A percentile compares a stretch with the other conserved stretches of the same genome.
Evolutionary conservation across 2,797 vertebrate species (phyloP).

Genomic region (Mormyrops boulengeri): DNA sequence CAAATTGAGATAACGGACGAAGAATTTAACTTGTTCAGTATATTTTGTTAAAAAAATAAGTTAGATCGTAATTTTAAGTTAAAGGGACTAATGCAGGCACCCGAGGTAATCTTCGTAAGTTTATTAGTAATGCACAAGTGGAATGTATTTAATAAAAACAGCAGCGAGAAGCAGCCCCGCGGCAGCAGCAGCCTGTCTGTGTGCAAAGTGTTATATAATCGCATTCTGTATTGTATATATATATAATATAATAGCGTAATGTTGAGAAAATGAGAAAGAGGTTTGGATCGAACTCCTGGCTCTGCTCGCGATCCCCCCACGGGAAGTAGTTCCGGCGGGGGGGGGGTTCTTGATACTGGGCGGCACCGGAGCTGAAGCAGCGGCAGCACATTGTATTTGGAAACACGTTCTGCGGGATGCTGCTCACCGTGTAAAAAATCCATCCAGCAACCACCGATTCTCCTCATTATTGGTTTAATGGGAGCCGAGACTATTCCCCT

Average conservation of each 20-base stretch:
- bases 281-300: background rate
- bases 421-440: background rate
- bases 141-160: slow-evolving; percentile 9
- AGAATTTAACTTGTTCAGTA: background rate
- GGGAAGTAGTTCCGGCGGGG: background rate
- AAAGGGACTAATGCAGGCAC: background rate
- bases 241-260: background rate
- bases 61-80: background rate
- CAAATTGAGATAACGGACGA: background rate
- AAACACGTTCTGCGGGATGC: background rate
- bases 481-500: background rate
- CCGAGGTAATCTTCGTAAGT: background rate
- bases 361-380: background rate
- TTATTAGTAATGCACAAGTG: slow-evolving; percentile 3
- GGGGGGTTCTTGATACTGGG: background rate
- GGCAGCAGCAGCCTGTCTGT: background rate
- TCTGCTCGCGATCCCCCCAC: background rate
- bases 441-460: background rate
- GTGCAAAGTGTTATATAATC: background rate
- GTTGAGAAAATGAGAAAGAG: background rate
- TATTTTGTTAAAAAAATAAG: background rate
- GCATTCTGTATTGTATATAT: background rate
- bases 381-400: background rate
- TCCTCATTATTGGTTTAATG: background rate
- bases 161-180: background rate